Percentiles rank a stretch among this genome's conserved stretches.
These are phyloP conservation scores for Drosophila guanche DNA, from an alignment of 1,140 invertebrate species.

Conservation along the genomic window DNA sequence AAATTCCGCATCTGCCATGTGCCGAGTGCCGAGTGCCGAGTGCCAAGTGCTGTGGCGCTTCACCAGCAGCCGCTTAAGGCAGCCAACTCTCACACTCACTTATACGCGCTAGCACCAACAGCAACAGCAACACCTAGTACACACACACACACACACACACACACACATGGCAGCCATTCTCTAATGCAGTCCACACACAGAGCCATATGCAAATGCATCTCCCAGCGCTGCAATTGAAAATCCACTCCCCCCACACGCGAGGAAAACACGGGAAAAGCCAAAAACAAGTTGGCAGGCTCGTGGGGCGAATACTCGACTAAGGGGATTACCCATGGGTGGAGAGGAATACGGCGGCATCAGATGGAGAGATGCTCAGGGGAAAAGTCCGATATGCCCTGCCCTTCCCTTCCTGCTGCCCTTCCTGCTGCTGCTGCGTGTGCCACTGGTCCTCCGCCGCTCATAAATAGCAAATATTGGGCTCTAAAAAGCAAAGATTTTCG, in stretches of 20 bases:
- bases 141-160: no score
- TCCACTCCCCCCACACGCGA: neutral
- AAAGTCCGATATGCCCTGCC: conserved; percentile 14
- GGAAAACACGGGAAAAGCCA: conserved; percentile 33
- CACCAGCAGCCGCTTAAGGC: conserved; percentile 57
- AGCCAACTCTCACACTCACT: conserved; percentile 21
- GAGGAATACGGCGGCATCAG: conserved; percentile 13
- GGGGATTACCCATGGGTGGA: conserved; percentile 1
- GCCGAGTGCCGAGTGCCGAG: conserved; percentile 49
- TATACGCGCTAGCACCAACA: conserved; percentile 7
- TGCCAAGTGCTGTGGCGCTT: conserved; percentile 46
- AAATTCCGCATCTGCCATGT: conserved; percentile 54
- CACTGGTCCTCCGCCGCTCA: conserved; percentile 18
- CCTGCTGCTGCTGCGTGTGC: conserved; percentile 5
- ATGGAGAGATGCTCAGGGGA: conserved; percentile 4
- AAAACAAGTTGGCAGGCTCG: conserved; percentile 26
- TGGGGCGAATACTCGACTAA: neutral
- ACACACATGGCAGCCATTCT: conserved; percentile 13
- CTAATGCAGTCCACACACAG: conserved; percentile 51
- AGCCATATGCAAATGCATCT: conserved; percentile 76
- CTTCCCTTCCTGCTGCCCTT: conserved; percentile 12
- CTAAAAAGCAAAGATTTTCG: conserved; percentile 47
- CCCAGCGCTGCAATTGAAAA: conserved; percentile 65
- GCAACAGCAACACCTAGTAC: neutral
- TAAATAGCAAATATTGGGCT: conserved; percentile 61